A percentile compares a stretch with the other conserved stretches of the same genome.
These are phyloP conservation scores for Reticulitermes lucifugus DNA, from an alignment of 2,888 invertebrate species.

Conservation along the genomic window DNA sequence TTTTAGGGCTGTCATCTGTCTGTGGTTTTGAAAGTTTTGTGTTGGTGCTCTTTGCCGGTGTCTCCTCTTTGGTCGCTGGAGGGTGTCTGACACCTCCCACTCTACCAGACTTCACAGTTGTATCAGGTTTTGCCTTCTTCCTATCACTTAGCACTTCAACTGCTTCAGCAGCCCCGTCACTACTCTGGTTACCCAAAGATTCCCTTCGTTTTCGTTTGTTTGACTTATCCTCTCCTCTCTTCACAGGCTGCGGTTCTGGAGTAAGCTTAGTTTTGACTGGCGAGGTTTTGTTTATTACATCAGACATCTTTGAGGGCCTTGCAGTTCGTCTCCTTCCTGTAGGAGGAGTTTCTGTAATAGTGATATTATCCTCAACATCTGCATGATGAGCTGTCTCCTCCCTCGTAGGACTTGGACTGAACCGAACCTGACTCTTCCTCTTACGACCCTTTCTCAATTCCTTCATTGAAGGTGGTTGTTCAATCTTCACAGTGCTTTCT, in stretches of 20 bases:
- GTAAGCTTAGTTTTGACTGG: not conserved
- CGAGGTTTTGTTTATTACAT: not conserved
- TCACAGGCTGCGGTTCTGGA: not conserved
- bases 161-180: not conserved
- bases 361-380: conserved; percentile 52
- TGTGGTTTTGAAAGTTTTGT: not conserved
- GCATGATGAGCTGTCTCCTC: conserved; percentile 53
- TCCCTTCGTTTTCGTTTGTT: conserved; percentile 39
- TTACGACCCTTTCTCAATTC: conserved; percentile 40
- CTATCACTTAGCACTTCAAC: conserved; percentile 23
- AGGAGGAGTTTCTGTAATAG: conserved; percentile 49
- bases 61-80: not conserved
- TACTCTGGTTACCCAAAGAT: conserved; percentile 17
- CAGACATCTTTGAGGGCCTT: conserved; percentile 32
- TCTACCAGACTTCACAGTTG: not conserved
- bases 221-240: conserved; percentile 20
- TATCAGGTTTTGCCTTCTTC: conserved; percentile 41
- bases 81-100: not conserved
- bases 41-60: not conserved
- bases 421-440: conserved; percentile 46
- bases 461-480: conserved; percentile 10
- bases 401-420: conserved; percentile 46
- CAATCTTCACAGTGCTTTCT: not conserved
- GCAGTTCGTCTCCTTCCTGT: conserved; percentile 42
- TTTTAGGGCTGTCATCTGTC: not conserved